Percentiles rank a stretch among this genome's conserved stretches.
phyloP scores from a whole-genome alignment of 2,888 invertebrate genomes.

The Tribolium freemani region DNA sequence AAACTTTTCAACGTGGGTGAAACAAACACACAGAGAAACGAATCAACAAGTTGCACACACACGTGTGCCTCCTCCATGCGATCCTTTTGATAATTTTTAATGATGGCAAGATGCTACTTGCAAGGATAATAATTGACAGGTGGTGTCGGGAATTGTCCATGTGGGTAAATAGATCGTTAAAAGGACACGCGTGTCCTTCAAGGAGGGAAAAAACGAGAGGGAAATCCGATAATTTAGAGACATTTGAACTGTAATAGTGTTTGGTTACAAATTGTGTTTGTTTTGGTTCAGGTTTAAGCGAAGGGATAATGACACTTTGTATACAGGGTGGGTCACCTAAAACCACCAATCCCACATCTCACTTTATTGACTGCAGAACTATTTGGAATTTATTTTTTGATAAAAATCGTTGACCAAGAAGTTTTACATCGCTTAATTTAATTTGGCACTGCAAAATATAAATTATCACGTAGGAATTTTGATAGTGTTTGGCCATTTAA shows the following conservation, averaged over 20 bases:
- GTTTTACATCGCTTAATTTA: too few species aligned
- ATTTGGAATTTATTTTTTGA: too few species aligned
- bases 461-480: too few species aligned
- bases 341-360: too few species aligned
- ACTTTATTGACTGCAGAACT: too few species aligned
- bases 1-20: not conserved
- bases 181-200: not conserved
- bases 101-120: too few species aligned
- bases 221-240: not conserved
- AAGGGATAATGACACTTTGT: not conserved
- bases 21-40: not conserved
- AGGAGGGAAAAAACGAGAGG: too few species aligned
- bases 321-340: not conserved
- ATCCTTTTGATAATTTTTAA: constrained; percentile 24
- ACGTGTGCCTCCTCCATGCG: not conserved
- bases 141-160: too few species aligned
- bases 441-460: too few species aligned
- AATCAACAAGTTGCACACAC: not conserved
- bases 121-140: not conserved
- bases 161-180: not conserved
- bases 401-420: too few species aligned
- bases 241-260: not conserved
- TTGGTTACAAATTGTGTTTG: not conserved
- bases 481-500: too few species aligned
- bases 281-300: not conserved